Evolutionary conservation across 2,113 vertebrate species (phyloP), one percentile per base, ranked within the genome.

Genomic region (Passer montanus): DNA sequence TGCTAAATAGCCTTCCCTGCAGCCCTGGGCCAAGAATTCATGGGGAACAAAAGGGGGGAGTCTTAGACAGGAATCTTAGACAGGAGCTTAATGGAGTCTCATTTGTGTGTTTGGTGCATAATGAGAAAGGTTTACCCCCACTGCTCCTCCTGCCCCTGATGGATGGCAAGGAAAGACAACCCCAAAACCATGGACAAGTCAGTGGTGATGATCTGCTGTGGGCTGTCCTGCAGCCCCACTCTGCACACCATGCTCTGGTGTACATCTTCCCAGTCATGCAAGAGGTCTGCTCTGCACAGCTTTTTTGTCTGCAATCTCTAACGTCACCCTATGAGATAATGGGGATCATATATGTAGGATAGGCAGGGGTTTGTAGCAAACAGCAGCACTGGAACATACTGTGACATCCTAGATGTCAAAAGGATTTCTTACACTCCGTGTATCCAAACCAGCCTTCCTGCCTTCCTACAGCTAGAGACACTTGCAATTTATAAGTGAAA

Each of bases 321-420:
- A 28, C 0, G 5, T 21, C 1, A 6, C 14, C 8, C 5, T 47
- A 2, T 9, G 55, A 53, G 17, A 39, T 56, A 68, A 52, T 17
- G 16, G 21, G 15, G 15, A 37, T 69, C 63, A 28, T 31, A 0
- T 41, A 18, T 3, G 17, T 66, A 66, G 68, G 31, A 55, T 14
- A 69, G 50, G 17, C 6, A 60, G 19, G 20, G 7, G 3, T 56
- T 68, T 72, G 50, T 73, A 49, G 55, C 69, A 77, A 86, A 74
- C 6, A 68, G 30, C 26, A 43, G 10, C 16, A 50, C 37, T 56
- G 37, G 37, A 80, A 41, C 7, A 20, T 24, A n/a, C 37, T 69
- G 49, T 26, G 20, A 81, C 87, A 62, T 89, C 37, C 46, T 73
- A 47, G 24, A 52, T 72, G 15, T 41, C 37, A 33, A 56, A 63